A percentile compares a stretch with the other conserved stretches of the same genome.
Conservation (phyloP, 2,113 vertebrate species). For the Setophaga petechia region DNA sequence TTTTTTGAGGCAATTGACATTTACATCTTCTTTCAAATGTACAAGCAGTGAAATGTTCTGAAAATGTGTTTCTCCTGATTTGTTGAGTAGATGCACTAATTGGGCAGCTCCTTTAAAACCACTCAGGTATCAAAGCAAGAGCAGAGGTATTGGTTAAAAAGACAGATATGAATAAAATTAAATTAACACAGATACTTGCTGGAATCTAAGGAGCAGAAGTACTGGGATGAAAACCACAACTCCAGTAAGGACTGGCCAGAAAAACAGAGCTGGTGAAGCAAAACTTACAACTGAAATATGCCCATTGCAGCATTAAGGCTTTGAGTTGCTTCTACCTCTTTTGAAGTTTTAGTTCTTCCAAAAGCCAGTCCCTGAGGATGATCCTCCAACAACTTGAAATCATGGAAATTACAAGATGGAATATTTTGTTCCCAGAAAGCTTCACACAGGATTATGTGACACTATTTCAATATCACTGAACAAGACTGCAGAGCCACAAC, state of each 20-base stretch:
- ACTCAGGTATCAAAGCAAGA: background rate
- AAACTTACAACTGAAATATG: background rate
- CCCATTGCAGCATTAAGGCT: background rate
- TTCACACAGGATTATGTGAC: background rate
- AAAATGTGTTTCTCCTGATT: background rate
- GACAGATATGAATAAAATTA: background rate
- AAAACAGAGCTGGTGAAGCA: background rate
- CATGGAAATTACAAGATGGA: rapidly evolving
- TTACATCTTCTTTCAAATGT: background rate
- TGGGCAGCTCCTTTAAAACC: background rate
- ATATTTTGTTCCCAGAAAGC: background rate
- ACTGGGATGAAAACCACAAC: background rate
- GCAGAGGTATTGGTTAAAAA: background rate
- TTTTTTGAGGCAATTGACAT: background rate
- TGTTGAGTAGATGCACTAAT: background rate
- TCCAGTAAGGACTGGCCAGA: background rate
- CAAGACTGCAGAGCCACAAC: background rate
- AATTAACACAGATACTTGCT: background rate
- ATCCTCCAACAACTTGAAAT: background rate
- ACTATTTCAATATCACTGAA: background rate
- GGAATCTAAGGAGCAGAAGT: background rate
- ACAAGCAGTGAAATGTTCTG: background rate
- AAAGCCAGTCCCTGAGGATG: background rate
- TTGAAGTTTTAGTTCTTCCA: background rate
- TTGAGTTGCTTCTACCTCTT: background rate